A percentile compares a stretch with the other conserved stretches of the same genome.
phyloP scores from a whole-genome alignment of 2,888 invertebrate genomes.

The Drosophila quasianomalipes region DNA sequence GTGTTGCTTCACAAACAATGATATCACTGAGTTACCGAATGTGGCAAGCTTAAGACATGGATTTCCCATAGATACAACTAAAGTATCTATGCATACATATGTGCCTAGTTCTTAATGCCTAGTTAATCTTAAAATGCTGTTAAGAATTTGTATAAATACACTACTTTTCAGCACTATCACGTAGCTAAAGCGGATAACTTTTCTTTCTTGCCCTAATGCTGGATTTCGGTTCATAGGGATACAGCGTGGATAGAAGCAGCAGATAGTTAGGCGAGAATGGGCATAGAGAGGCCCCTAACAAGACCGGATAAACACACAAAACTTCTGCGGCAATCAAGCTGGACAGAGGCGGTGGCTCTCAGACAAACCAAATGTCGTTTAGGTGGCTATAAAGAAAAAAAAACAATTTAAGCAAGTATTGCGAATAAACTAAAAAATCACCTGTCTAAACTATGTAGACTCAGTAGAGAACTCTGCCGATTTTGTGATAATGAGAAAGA shows the following conservation, averaged over 20 bases:
- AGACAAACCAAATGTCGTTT: neutral
- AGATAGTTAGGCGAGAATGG: neutral
- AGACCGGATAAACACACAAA: neutral
- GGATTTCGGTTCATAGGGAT: neutral
- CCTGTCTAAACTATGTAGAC: neutral
- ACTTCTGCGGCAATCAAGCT: neutral
- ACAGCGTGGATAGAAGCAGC: no score
- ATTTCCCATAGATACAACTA: neutral
- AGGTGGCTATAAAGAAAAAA: neutral
- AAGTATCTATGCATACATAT: neutral
- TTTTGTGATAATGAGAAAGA: neutral
- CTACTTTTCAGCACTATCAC: neutral
- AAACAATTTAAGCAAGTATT: neutral
- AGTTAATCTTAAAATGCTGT: neutral
- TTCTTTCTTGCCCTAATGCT: neutral
- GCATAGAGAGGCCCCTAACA: neutral
- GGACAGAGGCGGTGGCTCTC: no score
- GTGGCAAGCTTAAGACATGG: neutral
- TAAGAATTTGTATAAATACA: neutral
- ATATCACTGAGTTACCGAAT: neutral
- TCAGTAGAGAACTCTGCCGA: neutral
- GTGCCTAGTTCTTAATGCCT: neutral
- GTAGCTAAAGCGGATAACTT: neutral
- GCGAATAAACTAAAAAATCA: neutral
- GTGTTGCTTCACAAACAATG: constrained; percentile 12